These are phyloP conservation scores for Elysia chlorotica DNA, from an alignment of 1,140 invertebrate genomes.

Conservation along the genomic window DNA sequence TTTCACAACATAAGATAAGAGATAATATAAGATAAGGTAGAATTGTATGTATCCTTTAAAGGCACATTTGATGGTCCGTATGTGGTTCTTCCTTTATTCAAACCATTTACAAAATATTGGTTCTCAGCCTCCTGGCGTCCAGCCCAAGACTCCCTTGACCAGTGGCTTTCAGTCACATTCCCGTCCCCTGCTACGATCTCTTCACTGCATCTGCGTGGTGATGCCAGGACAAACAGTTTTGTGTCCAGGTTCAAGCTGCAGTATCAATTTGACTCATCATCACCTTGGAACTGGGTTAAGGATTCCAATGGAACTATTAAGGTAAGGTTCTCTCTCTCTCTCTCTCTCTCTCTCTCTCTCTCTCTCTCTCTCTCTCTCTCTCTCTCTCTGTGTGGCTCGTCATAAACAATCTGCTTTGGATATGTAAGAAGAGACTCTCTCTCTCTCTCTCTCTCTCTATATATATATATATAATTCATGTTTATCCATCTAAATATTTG, in stretches of 20 bases:
- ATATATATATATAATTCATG: too few species aligned
- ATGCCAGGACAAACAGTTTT: slow-evolving; percentile 1
- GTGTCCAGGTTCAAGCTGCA: slow-evolving; percentile 11
- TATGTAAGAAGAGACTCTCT: too few species aligned
- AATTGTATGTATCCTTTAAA: too few species aligned
- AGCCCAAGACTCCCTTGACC: background rate
- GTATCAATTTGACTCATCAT: slow-evolving; percentile 4
- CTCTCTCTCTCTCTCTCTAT: too few species aligned
- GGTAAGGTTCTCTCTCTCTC: background rate
- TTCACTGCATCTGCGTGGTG: background rate
- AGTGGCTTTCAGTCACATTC: slow-evolving; percentile 9
- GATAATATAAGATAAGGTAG: too few species aligned
- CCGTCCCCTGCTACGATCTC: slow-evolving; percentile 7
- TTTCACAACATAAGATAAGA: too few species aligned
- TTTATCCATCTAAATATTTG: too few species aligned
- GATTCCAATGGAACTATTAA: background rate
- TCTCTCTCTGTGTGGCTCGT: too few species aligned
- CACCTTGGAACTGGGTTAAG: slow-evolving; percentile 6
- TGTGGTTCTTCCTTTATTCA: too few species aligned
- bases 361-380: too few species aligned
- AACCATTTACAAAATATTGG: background rate
- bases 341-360: background rate
- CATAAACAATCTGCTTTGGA: too few species aligned
- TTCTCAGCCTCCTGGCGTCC: slow-evolving; percentile 4
- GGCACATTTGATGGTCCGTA: too few species aligned